A percentile compares a stretch with the other conserved stretches of the same genome.
Conservation (phyloP, 1,140 invertebrate genomes). For the Drosophila nasuta region DNA sequence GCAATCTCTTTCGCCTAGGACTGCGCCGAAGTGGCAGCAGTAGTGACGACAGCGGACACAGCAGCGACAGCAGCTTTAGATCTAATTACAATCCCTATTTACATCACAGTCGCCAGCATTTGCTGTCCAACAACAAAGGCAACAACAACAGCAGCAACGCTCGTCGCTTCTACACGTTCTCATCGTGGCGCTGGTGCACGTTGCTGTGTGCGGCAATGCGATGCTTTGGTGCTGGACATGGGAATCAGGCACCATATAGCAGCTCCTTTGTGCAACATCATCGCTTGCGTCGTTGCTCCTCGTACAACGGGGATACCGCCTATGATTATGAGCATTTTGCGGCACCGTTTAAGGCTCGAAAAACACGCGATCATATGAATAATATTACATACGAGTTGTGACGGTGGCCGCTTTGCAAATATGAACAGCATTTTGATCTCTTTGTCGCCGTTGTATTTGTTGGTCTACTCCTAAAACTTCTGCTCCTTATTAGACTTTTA, state of each 20-base stretch:
- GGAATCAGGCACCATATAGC: constrained; percentile 68
- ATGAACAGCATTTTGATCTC: constrained; percentile 72
- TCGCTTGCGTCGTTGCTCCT: constrained; percentile 71
- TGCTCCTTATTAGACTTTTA: constrained; percentile 71
- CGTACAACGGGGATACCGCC: constrained; percentile 74
- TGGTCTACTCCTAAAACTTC: constrained; percentile 57
- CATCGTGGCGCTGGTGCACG: constrained; percentile 83
- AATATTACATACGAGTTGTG: constrained; percentile 85
- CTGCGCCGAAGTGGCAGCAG: constrained; percentile 73
- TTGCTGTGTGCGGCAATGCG: constrained; percentile 82
- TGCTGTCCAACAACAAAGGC: constrained; percentile 69
- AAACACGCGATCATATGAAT: constrained; percentile 81
- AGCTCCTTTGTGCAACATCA: constrained; percentile 73
- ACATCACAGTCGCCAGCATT: constrained; percentile 79
- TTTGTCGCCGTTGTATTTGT: constrained; percentile 64
- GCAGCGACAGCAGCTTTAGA: constrained; percentile 74
- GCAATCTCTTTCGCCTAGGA: constrained; percentile 76
- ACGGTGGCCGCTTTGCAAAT: constrained; percentile 63
- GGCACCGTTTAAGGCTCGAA: constrained; percentile 76
- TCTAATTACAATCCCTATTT: constrained; percentile 82
- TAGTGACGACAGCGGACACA: constrained; percentile 75
- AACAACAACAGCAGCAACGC: constrained; percentile 20
- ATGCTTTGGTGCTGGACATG: constrained; percentile 79
- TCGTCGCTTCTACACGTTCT: constrained; percentile 75
- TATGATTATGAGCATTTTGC: constrained; percentile 80